phyloP scores from a whole-genome alignment of 2,888 invertebrate genomes.

The Synanthedon formicaeformis region DNA sequence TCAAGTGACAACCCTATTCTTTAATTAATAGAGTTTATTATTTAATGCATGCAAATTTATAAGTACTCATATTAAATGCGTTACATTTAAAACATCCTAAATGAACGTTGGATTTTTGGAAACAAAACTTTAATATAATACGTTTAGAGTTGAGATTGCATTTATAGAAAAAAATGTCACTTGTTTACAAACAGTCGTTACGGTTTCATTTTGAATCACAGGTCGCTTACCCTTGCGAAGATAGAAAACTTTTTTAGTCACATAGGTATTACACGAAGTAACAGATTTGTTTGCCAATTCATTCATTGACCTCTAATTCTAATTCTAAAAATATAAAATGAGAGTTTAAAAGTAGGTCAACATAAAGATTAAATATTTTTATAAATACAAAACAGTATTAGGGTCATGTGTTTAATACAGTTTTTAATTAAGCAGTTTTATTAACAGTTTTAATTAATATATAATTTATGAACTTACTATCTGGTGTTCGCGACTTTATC shows the following conservation, averaged over 20 bases:
- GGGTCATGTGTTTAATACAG: too few relatives aligned
- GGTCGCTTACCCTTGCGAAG: constrained; percentile 52
- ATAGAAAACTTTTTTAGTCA: constrained; percentile 26
- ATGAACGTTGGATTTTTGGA: neutral
- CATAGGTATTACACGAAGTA: neutral
- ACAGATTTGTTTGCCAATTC: neutral
- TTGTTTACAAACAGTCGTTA: neutral
- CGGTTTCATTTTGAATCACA: constrained; percentile 31
- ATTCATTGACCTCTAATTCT: neutral
- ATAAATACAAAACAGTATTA: too few relatives aligned
- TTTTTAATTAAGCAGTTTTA: too few relatives aligned
- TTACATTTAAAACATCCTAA: neutral
- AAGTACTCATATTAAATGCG: neutral
- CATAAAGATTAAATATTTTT: too few relatives aligned
- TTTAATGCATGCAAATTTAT: neutral
- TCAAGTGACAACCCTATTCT: constrained; percentile 8
- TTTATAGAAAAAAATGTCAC: neutral
- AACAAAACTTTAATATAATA: neutral
- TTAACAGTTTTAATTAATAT: too few relatives aligned
- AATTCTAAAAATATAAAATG: neutral
- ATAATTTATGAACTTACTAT: too few relatives aligned
- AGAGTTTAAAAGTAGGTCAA: too few relatives aligned
- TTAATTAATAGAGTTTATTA: constrained; percentile 5
- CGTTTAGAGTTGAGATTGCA: neutral
- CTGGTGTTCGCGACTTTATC: too few relatives aligned